phyloP scores from a whole-genome alignment of 2,888 invertebrate species.

The Scaptomyza polygonia region DNA sequence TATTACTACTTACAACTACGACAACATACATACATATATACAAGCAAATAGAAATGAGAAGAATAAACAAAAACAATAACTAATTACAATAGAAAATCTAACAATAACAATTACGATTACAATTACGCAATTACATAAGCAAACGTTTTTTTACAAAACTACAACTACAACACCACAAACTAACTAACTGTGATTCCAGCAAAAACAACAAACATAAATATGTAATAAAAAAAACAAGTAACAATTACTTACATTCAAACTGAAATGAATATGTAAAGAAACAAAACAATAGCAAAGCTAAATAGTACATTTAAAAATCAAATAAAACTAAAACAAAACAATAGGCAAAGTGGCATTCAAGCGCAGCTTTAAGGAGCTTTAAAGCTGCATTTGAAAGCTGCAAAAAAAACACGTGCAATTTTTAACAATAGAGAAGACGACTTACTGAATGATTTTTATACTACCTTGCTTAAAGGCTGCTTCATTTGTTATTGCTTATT shows the following conservation, averaged over 20 bases:
- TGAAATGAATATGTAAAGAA: conserved; percentile 12
- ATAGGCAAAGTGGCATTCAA: conserved; percentile 40
- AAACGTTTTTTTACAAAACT: conserved; percentile 53
- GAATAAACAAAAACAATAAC: conserved; percentile 33
- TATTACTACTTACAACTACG: conserved; percentile 28
- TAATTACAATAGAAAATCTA: conserved; percentile 46
- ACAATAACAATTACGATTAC: conserved; percentile 42
- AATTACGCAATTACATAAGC: conserved; percentile 36
- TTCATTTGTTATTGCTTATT: conserved; percentile 45
- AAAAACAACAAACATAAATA: conserved; percentile 49
- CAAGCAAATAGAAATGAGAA: conserved; percentile 1
- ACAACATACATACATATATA: conserved; percentile 42
- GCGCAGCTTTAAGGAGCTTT: conserved; percentile 9
- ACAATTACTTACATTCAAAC: conserved; percentile 47
- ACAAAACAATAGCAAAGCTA: conserved; percentile 69
- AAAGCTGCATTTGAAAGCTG: conserved; percentile 8
- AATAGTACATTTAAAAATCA: conserved; percentile 21
- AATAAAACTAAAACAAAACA: conserved; percentile 25
- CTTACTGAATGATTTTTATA: conserved; percentile 30
- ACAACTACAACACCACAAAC: conserved; percentile 75
- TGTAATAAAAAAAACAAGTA: conserved; percentile 30
- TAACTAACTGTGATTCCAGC: conserved; percentile 77
- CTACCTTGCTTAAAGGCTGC: conserved; percentile 29
- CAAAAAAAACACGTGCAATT: conserved; percentile 51
- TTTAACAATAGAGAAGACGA: conserved; percentile 49